Conservation (phyloP, 2,888 invertebrate genomes). For the Melinaea marsaeus region DNA sequence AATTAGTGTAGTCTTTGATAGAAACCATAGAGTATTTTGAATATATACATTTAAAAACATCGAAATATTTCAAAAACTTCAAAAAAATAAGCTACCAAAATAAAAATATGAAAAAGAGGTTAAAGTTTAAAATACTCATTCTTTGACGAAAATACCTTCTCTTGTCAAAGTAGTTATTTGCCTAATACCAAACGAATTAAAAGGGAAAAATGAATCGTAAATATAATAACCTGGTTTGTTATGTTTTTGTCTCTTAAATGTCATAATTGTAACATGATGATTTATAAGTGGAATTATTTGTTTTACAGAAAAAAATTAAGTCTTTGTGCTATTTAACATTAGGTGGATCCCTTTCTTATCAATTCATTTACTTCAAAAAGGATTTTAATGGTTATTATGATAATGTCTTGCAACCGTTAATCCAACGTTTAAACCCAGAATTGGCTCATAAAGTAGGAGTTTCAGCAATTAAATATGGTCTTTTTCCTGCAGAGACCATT, state of each 20-base stretch:
- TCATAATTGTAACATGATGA: neutral
- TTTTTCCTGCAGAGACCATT: conserved; percentile 80
- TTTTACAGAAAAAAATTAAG: conserved; percentile 81
- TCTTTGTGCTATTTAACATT: conserved; percentile 81
- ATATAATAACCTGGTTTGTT: conserved; percentile 35
- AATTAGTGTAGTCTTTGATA: too few relatives aligned
- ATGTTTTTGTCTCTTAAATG: neutral
- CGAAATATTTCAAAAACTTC: too few relatives aligned
- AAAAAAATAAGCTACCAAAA: too few relatives aligned
- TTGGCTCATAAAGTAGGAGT: conserved; percentile 89
- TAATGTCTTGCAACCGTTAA: conserved; percentile 83
- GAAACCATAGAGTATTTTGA: too few relatives aligned
- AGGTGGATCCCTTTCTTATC: conserved; percentile 82
- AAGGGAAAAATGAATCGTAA: conserved; percentile 32
- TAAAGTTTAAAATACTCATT: neutral
- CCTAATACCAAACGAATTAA: neutral
- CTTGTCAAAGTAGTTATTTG: neutral
- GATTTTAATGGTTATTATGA: conserved; percentile 89
- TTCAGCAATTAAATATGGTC: conserved; percentile 84
- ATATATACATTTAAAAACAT: too few relatives aligned
- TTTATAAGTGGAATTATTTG: neutral
- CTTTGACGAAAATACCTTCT: conserved; percentile 4
- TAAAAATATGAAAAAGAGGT: neutral
- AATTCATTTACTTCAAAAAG: conserved; percentile 82
- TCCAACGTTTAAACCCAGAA: conserved; percentile 87